Base-by-base conservation (phyloP, 2,888 invertebrate genomes). In the Drosophila kuntzei region DNA sequence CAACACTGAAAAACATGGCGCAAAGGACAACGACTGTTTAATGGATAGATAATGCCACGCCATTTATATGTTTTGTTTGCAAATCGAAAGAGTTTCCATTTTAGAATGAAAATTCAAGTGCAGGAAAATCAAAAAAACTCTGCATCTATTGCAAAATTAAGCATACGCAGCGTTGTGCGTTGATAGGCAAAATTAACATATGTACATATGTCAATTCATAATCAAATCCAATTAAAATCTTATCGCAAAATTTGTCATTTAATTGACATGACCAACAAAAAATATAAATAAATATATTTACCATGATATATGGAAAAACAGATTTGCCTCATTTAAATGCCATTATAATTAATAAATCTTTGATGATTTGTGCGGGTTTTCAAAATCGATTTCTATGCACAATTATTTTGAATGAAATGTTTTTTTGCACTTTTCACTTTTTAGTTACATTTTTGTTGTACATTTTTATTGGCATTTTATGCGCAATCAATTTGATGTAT, bases 401-500 rank as follows among this genome's bases (percentile, higher is more conserved):
- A 34, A 34, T n/a, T 20, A 25, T 41, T 47, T 20, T 7, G 8
- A 34, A 36, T 39, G 25, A 20, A 14, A 16, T 14, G 22, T 9
- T 11, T 51, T 51, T 22, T 51, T n/a, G 1, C 6, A n/a, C 25
- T 25, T 25, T 14, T 11, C 29, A 3, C 14, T 32, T 32, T 18
- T 22, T 14, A 7, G 18, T 20, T 43, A n/a, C 18, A 12, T 8
- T 20, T 32, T 12, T 41, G 14, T 5, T 1, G 1, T 7, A 2
- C 0, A 12, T 41, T 41, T 54, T 20, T 43, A n/a, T 29, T 41
- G 36, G n/a, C 14, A 32, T 62, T 43, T 34, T 11, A 1, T 53
- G 16, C 20, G 27, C 61, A 80, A 65, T 71, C 68, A 50, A 49
- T 79, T 78, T 67, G 66, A 71, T 62, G 62, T 73, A 32, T 71